These are phyloP conservation scores for Heliconius congener DNA, from an alignment of 1,140 invertebrate species.

Conservation along the genomic window DNA sequence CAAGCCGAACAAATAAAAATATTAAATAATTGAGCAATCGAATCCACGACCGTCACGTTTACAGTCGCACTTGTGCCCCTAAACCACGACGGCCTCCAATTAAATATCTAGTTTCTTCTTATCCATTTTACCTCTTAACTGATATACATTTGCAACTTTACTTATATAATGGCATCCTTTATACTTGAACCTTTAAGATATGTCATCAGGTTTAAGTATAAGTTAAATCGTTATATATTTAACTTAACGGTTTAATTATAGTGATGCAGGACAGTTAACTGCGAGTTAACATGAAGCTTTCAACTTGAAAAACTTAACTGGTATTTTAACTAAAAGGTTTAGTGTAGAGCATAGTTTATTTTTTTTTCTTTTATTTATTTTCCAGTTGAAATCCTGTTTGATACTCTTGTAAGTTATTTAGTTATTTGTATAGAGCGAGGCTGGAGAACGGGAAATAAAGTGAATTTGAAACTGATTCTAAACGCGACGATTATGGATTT, in stretches of 20 bases:
- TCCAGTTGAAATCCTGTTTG: background rate
- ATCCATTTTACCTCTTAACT: background rate
- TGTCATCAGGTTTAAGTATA: slow-evolving; percentile 6
- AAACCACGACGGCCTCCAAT: no score
- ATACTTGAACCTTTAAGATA: background rate
- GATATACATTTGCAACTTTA: background rate
- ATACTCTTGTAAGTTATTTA: background rate
- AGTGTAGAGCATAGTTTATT: background rate
- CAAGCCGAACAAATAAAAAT: no score
- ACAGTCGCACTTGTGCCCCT: no score
- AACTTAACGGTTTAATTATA: slow-evolving; percentile 5
- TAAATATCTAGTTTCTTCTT: background rate
- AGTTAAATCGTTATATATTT: slow-evolving; percentile 13
- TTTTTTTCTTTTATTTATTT: background rate
- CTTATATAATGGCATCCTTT: background rate
- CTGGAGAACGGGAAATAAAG: no score
- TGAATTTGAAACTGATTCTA: no score
- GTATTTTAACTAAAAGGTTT: slow-evolving; percentile 11
- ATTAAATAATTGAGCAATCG: no score
- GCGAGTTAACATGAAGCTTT: slow-evolving; percentile 4
- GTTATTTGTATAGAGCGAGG: background rate
- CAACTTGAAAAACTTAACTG: background rate
- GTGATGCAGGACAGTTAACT: background rate
- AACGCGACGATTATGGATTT: no score
- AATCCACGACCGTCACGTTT: no score